Evolutionary conservation across 2,797 vertebrate species (phyloP), one percentile per base, ranked within the genome.

Genomic region (Danio jaintianensis): DNA sequence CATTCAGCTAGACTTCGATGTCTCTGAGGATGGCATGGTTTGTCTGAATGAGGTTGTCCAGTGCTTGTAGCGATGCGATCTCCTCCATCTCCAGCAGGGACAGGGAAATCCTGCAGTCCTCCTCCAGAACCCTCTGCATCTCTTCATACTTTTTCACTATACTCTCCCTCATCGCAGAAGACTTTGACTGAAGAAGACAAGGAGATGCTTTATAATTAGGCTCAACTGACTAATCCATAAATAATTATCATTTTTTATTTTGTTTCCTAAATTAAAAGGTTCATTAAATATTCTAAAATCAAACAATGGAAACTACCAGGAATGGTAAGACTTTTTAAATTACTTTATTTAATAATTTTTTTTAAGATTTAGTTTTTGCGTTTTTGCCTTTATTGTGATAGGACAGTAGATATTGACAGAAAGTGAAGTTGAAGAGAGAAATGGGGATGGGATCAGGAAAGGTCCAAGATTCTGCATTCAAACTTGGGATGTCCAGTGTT

Each of bases 61-160:
- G 82, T 16, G 87, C 84, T 1, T 83, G 86, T 62, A 90, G 79
- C 1, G 88, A 89, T 8, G 93, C 94, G 5, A 81, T 83, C 82
- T 93, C 90, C 83, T 94, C 93, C 85, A 92, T 89, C 80, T 94
- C 93, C 80, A 95, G 87, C 59, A 93, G 91, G 38, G 90, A 88
- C 47, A 95, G 82, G 0, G 93, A 92, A 45, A 86, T 78, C 81
- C 85, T 92, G 80, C 93, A 73, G 83, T 94, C 93, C 71, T 93
- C 88, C 9, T 93, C 90, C 81, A 95, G 83, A 13, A 92, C 78
- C 0, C 73, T 85, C 78, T 88, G 90, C 83, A 95, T 93, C 85
- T 94, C 92, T 76, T 88, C 87, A 72, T 94, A 93, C 81, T 92
- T 93, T 75, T 45, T 82, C 47, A 90, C 69, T 64, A 94, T 89